Base-by-base conservation (phyloP, 2,113 vertebrate genomes). In the Paraplagusia blochii region DNA sequence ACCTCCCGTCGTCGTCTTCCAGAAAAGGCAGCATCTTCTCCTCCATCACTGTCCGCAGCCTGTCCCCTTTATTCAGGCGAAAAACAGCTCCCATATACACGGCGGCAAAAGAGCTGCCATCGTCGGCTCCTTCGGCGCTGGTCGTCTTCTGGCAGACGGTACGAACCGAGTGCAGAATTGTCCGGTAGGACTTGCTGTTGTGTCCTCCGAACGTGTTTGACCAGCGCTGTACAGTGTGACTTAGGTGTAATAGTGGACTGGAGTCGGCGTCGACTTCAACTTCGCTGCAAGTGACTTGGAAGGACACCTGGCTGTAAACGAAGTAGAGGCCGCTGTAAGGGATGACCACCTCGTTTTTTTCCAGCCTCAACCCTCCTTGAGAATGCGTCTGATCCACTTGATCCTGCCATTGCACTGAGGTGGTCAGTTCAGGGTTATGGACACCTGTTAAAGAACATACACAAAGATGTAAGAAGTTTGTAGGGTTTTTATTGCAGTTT, bases 301-400 rank as follows among this genome's bases (percentile, higher is more conserved):
- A 92, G 1, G 90, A 89, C 0, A 72, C 88, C 54, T 92, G 90
- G 40, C 83, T 91, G 74, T 92, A 92, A 39, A 92, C 79, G 2
- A 90, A 92, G 76, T 91, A 92, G 15, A 89, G 78, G 16, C 90
- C 90, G 0, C 11, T 5, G 0, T 0, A 19, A 9, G 83, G 82
- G 58, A 91, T 82, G 14, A 76, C 52, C 4, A 92, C 88, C 57
- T 89, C 58, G 1, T 90, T 89, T 14, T 80, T 0, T 0, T 47
- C 0, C 9, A 91, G 73, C 5, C 53, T 0, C 10, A 91, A 76
- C 0, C 58, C 84, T 1, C 90, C 89, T 18, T 76, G 52, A 4
- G 38, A 14, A 42, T 87, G 83, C 1, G 61, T 67, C 44, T 91
- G 88, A 51, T 81, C 85, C 38, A 70, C 71, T 1, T 75, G 3